Evolutionary conservation across 2,113 vertebrate genomes (phyloP).

Genomic region (Sinocyclocheilus anshuiensis): DNA sequence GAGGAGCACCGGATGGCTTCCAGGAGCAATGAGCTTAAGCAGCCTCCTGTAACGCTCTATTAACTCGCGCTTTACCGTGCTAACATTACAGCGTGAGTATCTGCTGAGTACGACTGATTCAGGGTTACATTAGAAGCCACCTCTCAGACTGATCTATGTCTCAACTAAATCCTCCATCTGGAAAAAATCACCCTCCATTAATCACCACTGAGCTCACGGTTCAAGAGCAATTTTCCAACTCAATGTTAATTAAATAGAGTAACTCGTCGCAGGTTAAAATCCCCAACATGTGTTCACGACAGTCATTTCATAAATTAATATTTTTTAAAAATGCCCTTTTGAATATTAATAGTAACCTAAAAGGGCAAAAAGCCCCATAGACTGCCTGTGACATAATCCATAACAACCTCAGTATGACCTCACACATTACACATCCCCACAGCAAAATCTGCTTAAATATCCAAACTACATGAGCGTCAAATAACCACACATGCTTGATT

Average conservation of each 20-base stretch:
- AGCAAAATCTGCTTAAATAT: conserved; percentile 22
- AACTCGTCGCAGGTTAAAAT: conserved; percentile 30
- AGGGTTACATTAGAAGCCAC: conserved; percentile 54
- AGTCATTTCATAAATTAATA: conserved; percentile 22
- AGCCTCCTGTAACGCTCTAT: background rate
- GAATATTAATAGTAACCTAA: conserved; percentile 10
- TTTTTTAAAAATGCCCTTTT: background rate
- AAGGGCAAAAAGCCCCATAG: conserved; percentile 7
- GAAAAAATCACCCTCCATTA: conserved; percentile 45
- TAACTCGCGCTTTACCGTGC: background rate
- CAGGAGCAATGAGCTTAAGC: conserved; percentile 5
- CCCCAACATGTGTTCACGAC: conserved; percentile 17
- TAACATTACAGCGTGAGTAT: conserved; percentile 38
- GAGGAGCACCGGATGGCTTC: background rate
- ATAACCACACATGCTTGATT: background rate
- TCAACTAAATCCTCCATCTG: conserved; percentile 55
- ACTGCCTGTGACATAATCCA: conserved; percentile 22
- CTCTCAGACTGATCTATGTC: conserved; percentile 55
- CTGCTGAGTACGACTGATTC: conserved; percentile 57
- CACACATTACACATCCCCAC: background rate
- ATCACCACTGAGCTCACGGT: conserved; percentile 40
- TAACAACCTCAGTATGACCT: conserved; percentile 18
- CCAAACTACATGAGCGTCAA: background rate
- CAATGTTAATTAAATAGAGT: conserved; percentile 51
- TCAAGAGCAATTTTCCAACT: conserved; percentile 52